phyloP scores from a whole-genome alignment of 2,113 vertebrate species.

The Tragelaphus buxtoni region DNA sequence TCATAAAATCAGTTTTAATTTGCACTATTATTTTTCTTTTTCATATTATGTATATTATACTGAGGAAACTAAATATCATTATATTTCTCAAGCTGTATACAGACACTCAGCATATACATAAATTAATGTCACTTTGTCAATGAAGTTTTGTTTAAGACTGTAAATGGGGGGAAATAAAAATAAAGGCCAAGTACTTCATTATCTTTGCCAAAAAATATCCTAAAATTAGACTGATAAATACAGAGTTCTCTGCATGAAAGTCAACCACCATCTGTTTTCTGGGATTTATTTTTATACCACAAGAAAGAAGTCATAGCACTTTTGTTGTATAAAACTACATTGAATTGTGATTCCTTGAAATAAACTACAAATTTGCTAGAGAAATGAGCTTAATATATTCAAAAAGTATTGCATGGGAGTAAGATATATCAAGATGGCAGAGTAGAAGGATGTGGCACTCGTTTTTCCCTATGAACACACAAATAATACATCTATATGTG shows the following conservation, averaged over 20 bases:
- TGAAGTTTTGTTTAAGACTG: background rate
- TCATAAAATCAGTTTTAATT: background rate
- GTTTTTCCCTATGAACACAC: background rate
- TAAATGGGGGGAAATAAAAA: conserved; percentile 10
- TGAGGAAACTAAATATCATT: background rate
- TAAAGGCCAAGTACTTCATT: background rate
- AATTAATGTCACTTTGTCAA: background rate
- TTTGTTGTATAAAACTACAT: background rate
- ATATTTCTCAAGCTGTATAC: background rate
- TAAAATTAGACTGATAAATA: background rate
- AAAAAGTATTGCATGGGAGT: background rate
- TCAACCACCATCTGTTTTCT: background rate
- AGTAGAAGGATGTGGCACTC: background rate
- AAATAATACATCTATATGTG: background rate
- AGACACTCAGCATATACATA: background rate
- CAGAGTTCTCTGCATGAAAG: background rate
- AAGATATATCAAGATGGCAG: background rate
- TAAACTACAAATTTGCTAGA: background rate
- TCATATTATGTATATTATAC: background rate
- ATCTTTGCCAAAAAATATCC: background rate
- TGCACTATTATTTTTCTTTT: background rate
- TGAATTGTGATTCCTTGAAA: background rate
- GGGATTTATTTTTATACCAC: background rate
- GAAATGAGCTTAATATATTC: background rate
- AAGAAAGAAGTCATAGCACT: background rate